Conservation (phyloP, 2,888 invertebrate species). For the Heliconius ismenius region DNA sequence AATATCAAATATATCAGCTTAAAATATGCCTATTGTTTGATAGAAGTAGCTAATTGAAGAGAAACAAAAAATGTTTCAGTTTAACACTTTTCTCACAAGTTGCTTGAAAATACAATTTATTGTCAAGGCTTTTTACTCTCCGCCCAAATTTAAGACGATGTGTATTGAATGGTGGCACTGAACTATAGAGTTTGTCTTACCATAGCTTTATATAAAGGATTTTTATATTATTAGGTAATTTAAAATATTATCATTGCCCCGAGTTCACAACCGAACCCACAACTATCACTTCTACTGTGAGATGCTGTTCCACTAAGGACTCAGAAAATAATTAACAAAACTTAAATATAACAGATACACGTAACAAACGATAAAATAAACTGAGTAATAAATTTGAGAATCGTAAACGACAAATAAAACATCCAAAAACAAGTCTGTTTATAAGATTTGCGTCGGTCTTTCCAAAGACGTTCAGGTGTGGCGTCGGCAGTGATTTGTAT, state of each 20-base stretch:
- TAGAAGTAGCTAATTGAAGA: too few species aligned
- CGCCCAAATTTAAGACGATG: neutral
- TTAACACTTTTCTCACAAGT: neutral
- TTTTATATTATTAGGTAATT: too few species aligned
- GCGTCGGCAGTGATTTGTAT: conserved; percentile 56
- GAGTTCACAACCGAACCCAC: too few species aligned
- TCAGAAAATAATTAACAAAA: neutral
- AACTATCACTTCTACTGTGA: too few species aligned
- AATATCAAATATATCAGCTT: neutral
- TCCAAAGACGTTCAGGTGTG: conserved; percentile 40
- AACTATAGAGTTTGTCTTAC: too few species aligned
- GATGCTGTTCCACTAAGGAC: neutral
- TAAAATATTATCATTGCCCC: too few species aligned
- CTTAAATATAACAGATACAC: neutral
- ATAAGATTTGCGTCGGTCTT: conserved; percentile 33
- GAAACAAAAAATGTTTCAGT: neutral
- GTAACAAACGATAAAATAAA: conserved; percentile 5
- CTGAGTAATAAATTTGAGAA: conserved; percentile 19
- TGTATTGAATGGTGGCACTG: too few species aligned
- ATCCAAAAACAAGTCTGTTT: conserved; percentile 25
- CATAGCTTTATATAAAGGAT: too few species aligned
- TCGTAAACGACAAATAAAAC: conserved; percentile 27
- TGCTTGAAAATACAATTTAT: neutral
- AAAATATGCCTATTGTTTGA: too few species aligned
- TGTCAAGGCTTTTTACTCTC: neutral